Percentiles rank a stretch among this genome's conserved stretches.
Conservation (phyloP, 2,888 invertebrate species). For the Dione juno region DNA sequence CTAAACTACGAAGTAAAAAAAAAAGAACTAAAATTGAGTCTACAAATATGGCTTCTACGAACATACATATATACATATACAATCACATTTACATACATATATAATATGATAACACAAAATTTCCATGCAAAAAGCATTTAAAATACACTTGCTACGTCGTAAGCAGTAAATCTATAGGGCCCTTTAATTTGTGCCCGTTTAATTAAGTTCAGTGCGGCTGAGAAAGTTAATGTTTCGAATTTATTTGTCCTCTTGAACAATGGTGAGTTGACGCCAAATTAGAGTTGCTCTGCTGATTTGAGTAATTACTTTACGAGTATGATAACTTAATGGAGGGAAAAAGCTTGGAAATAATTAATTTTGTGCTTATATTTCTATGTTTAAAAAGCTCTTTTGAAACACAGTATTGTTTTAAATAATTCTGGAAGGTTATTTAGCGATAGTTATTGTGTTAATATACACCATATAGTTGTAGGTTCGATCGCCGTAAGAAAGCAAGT, state of each 20-base stretch:
- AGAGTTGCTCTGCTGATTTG: conserved; percentile 20
- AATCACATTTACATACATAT: too few relatives aligned
- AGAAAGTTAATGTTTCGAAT: conserved; percentile 22
- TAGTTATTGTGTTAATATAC: too few relatives aligned
- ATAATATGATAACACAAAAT: neutral
- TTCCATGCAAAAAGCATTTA: conserved; percentile 6
- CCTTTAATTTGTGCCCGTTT: conserved; percentile 19
- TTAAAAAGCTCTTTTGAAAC: too few relatives aligned
- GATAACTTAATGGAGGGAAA: neutral
- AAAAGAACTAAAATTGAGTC: too few relatives aligned
- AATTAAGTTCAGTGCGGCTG: conserved; percentile 14
- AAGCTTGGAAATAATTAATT: neutral
- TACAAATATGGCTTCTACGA: too few relatives aligned
- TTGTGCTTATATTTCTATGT: too few relatives aligned
- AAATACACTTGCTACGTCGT: conserved; percentile 9
- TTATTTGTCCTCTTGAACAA: conserved; percentile 18
- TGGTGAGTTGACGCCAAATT: conserved; percentile 21
- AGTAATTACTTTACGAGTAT: conserved; percentile 11
- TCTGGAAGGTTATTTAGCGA: too few relatives aligned
- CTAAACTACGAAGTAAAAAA: too few relatives aligned
- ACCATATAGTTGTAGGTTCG: too few relatives aligned
- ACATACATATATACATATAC: too few relatives aligned
- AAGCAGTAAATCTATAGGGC: conserved; percentile 15
- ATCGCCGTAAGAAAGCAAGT: too few relatives aligned
- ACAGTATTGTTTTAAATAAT: too few relatives aligned